Conservation (phyloP, 2,113 vertebrate species). For the Carettochelys insculpta region DNA sequence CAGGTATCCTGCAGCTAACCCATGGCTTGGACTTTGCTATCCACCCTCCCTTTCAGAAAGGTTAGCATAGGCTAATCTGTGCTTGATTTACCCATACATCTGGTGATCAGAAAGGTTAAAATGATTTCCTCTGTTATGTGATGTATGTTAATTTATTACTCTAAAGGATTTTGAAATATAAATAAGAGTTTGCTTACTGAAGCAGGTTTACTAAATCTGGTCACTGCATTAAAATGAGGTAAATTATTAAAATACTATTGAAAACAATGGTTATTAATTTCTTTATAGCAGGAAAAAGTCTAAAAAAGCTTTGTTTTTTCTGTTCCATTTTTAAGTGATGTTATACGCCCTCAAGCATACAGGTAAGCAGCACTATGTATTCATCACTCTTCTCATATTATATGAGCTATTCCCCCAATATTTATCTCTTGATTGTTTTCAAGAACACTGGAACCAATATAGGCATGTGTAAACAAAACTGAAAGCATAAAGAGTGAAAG, state of each 20-base stretch:
- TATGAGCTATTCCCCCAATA: background rate
- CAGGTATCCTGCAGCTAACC: too few relatives aligned
- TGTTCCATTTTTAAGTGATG: background rate
- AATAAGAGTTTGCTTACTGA: background rate
- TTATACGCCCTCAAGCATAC: background rate
- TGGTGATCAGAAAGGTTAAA: background rate
- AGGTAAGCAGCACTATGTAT: background rate
- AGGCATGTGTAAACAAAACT: background rate
- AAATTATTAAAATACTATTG: background rate
- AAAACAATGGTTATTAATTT: background rate
- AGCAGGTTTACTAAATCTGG: background rate
- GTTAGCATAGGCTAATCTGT: too few relatives aligned
- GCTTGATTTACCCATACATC: background rate
- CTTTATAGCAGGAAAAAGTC: background rate
- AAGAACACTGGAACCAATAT: background rate
- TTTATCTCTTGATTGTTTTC: background rate
- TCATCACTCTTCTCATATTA: background rate
- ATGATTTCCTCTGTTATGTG: background rate
- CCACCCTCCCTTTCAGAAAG: too few relatives aligned
- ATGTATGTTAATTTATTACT: background rate
- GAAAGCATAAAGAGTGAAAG: background rate
- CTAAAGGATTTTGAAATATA: background rate
- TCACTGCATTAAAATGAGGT: background rate
- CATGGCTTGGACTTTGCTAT: too few relatives aligned
- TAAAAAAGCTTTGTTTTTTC: background rate